phyloP scores from a whole-genome alignment of 2,888 invertebrate species.

The Sarcophaga variegata region DNA sequence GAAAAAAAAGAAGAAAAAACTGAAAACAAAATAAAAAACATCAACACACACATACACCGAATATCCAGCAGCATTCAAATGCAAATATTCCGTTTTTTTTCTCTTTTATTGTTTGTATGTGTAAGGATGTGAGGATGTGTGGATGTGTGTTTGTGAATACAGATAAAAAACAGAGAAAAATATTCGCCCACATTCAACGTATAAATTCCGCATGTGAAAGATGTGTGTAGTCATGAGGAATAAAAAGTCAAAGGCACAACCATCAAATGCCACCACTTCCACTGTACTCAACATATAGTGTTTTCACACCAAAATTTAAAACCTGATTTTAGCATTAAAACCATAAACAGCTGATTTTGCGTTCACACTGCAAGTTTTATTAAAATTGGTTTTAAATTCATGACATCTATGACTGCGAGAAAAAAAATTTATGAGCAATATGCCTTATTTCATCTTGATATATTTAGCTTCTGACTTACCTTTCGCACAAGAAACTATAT shows the following conservation, averaged over 20 bases:
- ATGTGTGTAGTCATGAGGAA: constrained; percentile 66
- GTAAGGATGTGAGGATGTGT: background rate
- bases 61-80: background rate
- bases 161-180: background rate
- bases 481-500: no score
- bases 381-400: no score
- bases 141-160: background rate
- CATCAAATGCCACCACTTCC: constrained; percentile 55
- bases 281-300: background rate
- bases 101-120: background rate
- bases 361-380: no score
- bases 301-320: no score
- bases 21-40: background rate
- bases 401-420: no score
- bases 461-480: no score
- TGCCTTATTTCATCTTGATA: no score
- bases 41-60: constrained; percentile 22
- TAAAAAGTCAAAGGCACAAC: constrained; percentile 67
- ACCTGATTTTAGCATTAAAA: no score
- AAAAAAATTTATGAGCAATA: no score
- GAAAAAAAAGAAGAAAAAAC: constrained; percentile 12
- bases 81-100: background rate
- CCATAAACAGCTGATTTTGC: no score
- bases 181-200: constrained; percentile 29
- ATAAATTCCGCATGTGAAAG: constrained; percentile 56